Evolutionary conservation across 2,888 invertebrate species (phyloP), one percentile per base, ranked within the genome.

Genomic region (Nemoura dubitans): DNA sequence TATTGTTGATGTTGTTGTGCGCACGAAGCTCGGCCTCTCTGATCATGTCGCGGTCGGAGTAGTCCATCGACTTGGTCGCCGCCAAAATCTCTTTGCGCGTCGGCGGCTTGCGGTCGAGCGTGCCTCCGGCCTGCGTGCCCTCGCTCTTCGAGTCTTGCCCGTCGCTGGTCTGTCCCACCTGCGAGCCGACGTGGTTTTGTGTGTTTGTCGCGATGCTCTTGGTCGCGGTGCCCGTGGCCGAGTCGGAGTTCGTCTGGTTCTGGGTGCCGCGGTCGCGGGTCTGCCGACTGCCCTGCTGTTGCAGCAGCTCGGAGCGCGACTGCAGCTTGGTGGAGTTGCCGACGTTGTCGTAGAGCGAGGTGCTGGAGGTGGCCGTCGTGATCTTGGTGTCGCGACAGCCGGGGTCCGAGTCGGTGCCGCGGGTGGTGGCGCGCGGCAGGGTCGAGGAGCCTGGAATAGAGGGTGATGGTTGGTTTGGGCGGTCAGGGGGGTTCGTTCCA

Each of bases 341-440:
- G 76, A 97, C 97, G 91, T 97, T 97, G 92, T 97, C 97, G 90
- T 97, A 97, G 83, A 98, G 94, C 86, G 97, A 97, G 76, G 96
- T 96, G 89, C 96, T 96, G 88, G 97, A 97, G n/a, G 97, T 96
- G 85, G 97, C 97, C 36, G 96, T 95, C 84, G 96, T 95, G 87
- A 97, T 96, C 91, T 96, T 96, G 87, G 95, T 95, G 87, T 87
- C 89, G 82, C 89, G 82, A 59, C 59, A 59, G 87, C 89, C 90
- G 76, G 91, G 90, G 87, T 95, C 95, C 83, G 95, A 94, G 91
- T 95, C 96, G 80, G 94, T 94, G 42, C 95, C 94, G 88, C 96
- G 94, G 27, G 95, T 94, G 88, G 95, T 94, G 26, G 96, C 95
- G 90, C 97, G 94, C 86, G 97, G 97, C 90, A 97, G 93, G 88